These are phyloP conservation scores for Empis stercorea DNA, from an alignment of 2,888 invertebrate genomes.

Conservation along the genomic window DNA sequence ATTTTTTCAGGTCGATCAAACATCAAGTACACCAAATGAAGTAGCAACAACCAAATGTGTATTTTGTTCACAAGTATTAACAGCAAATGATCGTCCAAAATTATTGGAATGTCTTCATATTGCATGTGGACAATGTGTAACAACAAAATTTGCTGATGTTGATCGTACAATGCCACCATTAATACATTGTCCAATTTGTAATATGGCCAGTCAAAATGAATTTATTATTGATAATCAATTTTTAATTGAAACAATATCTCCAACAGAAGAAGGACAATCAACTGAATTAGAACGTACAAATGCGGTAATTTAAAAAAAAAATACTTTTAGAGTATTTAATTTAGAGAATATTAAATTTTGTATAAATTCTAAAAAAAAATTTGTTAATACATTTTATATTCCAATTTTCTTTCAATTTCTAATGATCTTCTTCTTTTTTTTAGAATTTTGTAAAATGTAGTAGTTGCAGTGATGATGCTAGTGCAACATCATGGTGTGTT, in stretches of 20 bases:
- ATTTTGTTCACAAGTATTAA: constrained; percentile 41
- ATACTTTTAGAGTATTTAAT: constrained; percentile 11
- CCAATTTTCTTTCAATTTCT: constrained; percentile 16
- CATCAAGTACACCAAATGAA: constrained; percentile 11
- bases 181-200: constrained; percentile 55
- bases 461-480: constrained; percentile 73
- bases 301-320: constrained; percentile 28
- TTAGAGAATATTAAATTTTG: too few species aligned
- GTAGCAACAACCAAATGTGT: constrained; percentile 41
- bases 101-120: constrained; percentile 81
- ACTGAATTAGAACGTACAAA: constrained; percentile 9
- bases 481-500: constrained; percentile 76
- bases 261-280: constrained; percentile 14
- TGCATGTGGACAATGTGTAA: constrained; percentile 63
- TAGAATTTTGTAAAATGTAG: constrained; percentile 54
- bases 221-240: constrained; percentile 78
- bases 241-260: constrained; percentile 45
- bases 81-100: constrained; percentile 53
- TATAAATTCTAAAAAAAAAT: too few species aligned
- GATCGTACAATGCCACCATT: constrained; percentile 33
- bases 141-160: constrained; percentile 44
- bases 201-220: constrained; percentile 54
- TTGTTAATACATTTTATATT: too few species aligned
- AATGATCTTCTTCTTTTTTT: too few species aligned
- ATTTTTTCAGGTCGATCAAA: constrained; percentile 6